Evolutionary conservation across 2,888 invertebrate species (phyloP), one percentile per base, ranked within the genome.

Genomic region (Hofmannophila pseudospretella): DNA sequence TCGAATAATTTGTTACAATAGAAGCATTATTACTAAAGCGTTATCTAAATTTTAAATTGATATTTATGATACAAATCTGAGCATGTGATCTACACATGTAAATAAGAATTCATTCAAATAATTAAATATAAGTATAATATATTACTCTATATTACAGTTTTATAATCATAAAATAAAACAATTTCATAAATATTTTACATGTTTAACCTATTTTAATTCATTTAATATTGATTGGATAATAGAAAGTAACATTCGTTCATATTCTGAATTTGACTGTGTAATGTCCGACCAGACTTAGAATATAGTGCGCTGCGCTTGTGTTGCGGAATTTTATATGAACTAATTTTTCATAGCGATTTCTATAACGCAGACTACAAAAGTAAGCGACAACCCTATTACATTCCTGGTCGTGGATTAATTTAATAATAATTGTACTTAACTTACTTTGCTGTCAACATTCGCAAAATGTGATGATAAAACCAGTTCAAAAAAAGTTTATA

Each of bases 71-170:
- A 27, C 2, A 27, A 27, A 11, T 7, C 49, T 56, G 64, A 64
- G 54, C 58, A 59, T 64, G 58, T 58, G 56, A 55, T 60, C 58
- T 66, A 61, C 50, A 57, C 51, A 44, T 67, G 67, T 72, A 71
- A 74, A 72, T 67, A 70, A 62, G 58, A 75, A 68, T 70, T 70
- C 63, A 76, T 74, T 73, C 58, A 72, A 72, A 65, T 72, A 70
- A 73, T 70, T 75, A 70, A 77, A 70, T 75, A 70, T n/a, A n/a
- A n/a, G 76, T 7, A 27, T 72, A 53, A 67, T 72, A 72, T 74
- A 74, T 72, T 75, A 78, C 68, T 76, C 67, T 77, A 73, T 72
- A 62, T 69, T 75, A 74, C 73, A 77, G 58, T 61, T 62, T 36
- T 63, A 63, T 63, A 58, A 66, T 61, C 49, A 58, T 71, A 67